Evolutionary conservation across 2,888 invertebrate genomes (phyloP).

Genomic region (Atherix ibis): DNA sequence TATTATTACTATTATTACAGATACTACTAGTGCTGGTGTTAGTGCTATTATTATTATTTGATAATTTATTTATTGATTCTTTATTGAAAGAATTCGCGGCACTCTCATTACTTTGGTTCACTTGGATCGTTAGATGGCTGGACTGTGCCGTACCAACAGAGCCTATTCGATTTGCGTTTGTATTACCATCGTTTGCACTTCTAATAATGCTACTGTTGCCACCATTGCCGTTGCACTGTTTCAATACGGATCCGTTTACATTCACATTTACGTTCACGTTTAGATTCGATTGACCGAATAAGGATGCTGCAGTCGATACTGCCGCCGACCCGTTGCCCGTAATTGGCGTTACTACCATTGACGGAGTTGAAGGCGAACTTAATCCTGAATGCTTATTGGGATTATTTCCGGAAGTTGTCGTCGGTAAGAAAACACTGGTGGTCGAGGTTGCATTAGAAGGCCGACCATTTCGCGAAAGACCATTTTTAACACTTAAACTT

Average conservation of each 20-base stretch:
- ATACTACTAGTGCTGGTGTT: too few relatives aligned
- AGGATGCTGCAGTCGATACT: not conserved
- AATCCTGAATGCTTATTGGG: too few relatives aligned
- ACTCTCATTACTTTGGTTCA: constrained; percentile 18
- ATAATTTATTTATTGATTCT: not conserved
- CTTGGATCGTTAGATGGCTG: constrained; percentile 32
- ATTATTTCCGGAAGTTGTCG: constrained; percentile 9
- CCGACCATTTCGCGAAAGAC: not conserved
- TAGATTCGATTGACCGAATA: too few relatives aligned
- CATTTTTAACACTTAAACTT: too few relatives aligned
- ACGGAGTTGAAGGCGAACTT: not conserved
- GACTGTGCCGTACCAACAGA: constrained; percentile 19
- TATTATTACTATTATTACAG: constrained; percentile 14
- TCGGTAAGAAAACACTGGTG: constrained; percentile 19
- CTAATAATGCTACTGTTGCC: too few relatives aligned
- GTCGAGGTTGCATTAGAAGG: constrained; percentile 6
- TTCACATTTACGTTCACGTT: not conserved
- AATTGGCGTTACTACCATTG: too few relatives aligned
- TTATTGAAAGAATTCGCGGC: too few relatives aligned
- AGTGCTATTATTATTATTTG: constrained; percentile 11
- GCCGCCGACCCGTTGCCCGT: not conserved
- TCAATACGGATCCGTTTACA: not conserved
- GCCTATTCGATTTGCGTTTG: constrained; percentile 11
- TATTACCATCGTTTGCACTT: not conserved
- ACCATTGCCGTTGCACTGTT: too few relatives aligned